Evolutionary conservation across 2,113 vertebrate species (phyloP), one percentile per base, ranked within the genome.

Genomic region (Alaudala cheleensis): DNA sequence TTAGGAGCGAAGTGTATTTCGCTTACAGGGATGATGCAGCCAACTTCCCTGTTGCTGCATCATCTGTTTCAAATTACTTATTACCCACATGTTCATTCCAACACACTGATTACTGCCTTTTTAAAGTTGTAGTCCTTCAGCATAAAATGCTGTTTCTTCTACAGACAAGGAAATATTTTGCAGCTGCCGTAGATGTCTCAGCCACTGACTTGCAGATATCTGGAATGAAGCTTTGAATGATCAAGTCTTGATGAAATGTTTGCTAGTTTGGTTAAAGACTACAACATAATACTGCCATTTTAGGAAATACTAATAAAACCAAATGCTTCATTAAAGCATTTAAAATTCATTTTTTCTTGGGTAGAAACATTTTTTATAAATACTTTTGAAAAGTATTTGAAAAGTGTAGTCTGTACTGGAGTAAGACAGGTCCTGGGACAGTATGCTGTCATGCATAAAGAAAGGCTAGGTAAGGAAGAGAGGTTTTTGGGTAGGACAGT

Each of bases 31-130:
- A 45, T 88, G 42, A 64, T 90, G 84, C 58, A 76, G 92, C 64
- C 70, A 91, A 16, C 90, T 92, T 93, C 47, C 26, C 21, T 88
- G 73, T 61, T 78, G 57, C 79, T 93, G 34, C 39, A 83, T 92
- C 62, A 78, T 96, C 42, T 94, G 51, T 93, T 95, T 96, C 70
- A 89, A 67, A 89, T 72, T 26, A 65, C n/a, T 93, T 92, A 31
- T 65, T 86, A 62, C 25, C n/a, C 21, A 20, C 71, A 51, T 92
- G 60, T 62, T 74, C 16, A 15, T 88, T 80, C 60, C 47, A 40
- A 51, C 15, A 42, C 0, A 0, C 54, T 83, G 37, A 49, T 86
- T 83, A 56, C 39, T 89, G 77, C 54, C 69, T 81, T 91, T 80
- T 69, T 22, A 87, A 92, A 86, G 83, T 54, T 14, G 4, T 26